Evolutionary conservation across 2,888 invertebrate species (phyloP).

Genomic region (Noctua janthe): DNA sequence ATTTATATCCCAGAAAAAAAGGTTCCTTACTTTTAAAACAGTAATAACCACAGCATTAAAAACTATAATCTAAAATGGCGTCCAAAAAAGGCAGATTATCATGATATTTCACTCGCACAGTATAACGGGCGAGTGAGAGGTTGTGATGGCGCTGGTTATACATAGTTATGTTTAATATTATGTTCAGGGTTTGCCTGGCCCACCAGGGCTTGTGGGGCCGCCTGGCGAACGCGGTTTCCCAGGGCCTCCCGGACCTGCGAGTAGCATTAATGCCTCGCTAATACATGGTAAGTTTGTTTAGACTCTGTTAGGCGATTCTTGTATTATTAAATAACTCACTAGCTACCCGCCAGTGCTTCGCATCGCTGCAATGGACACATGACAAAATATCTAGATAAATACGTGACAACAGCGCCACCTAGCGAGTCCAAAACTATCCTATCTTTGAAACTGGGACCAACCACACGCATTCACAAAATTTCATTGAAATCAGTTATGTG

Average conservation of each 20-base stretch:
- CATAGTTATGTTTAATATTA: constrained; percentile 2
- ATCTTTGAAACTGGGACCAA: neutral
- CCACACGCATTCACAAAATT: neutral
- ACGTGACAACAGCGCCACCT: neutral
- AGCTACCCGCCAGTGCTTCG: too few species aligned
- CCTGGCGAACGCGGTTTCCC: constrained; percentile 78
- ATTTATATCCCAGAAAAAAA: neutral
- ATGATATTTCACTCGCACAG: neutral
- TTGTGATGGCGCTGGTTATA: neutral
- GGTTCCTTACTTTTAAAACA: neutral
- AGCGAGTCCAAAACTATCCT: neutral
- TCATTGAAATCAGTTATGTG: neutral
- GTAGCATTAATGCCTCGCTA: constrained; percentile 79
- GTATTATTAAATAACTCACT: too few species aligned
- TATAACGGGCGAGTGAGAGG: neutral
- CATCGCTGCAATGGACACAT: too few species aligned
- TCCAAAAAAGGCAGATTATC: neutral
- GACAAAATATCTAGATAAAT: too few species aligned
- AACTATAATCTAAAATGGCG: neutral
- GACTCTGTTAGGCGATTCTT: neutral
- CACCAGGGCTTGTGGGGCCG: constrained; percentile 87
- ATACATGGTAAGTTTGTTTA: constrained; percentile 73
- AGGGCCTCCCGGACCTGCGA: constrained; percentile 79
- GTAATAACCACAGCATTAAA: neutral
- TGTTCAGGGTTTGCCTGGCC: constrained; percentile 82